Base-by-base conservation (phyloP, 2,797 vertebrate genomes). In the Phrynocephalus vlangalii region DNA sequence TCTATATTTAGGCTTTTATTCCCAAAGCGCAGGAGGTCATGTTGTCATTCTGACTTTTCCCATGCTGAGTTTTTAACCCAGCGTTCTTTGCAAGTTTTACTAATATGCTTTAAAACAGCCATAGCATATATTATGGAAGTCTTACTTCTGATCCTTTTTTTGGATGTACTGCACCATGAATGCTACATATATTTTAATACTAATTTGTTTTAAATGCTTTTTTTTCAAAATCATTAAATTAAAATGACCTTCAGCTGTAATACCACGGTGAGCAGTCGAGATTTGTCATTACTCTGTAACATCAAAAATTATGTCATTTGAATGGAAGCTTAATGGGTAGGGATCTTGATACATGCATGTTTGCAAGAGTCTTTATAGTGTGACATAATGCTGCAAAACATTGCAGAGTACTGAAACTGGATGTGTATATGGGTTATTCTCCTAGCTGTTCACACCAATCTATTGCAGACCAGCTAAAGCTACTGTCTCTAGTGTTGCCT, bases 1-100 rank as follows among this genome's bases (percentile, higher is more conserved):
- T 82, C 76, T 87, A 87, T 87, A 76, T 82, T 76, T 87, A 33
- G 60, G 20, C 6, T 82, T 67, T 44, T 18, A 13, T 38, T 80
- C 50, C 44, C 67, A 80, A 80, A 86, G 84, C 16, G 7, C 63
- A 83, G 26, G 48, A 83, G 75, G 48, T 68, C 30, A 38, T 79
- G 75, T 70, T 70, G 30, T 77, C 38, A 33, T 66, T 60, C 73
- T 63, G 52, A 56, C 75, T 83, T 83, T 71, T 83, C 66, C 66
- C 66, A 79, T 56, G 30, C 48, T 77, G 5, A 38, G 50, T 48
- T 81, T 85, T 70, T 50, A 30, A 56, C 67, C 18, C 44, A 82
- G 28, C 44, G 52, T 82, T 52, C 9, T 56, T 56, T 82, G 67
- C 75, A 68, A 10, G 48, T 68, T 56, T 0, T n/a, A 70, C 22